A percentile compares a stretch with the other conserved stretches of the same genome.
Conservation (phyloP, 2,113 vertebrate genomes). For the Nothocercus nigrocapillus region DNA sequence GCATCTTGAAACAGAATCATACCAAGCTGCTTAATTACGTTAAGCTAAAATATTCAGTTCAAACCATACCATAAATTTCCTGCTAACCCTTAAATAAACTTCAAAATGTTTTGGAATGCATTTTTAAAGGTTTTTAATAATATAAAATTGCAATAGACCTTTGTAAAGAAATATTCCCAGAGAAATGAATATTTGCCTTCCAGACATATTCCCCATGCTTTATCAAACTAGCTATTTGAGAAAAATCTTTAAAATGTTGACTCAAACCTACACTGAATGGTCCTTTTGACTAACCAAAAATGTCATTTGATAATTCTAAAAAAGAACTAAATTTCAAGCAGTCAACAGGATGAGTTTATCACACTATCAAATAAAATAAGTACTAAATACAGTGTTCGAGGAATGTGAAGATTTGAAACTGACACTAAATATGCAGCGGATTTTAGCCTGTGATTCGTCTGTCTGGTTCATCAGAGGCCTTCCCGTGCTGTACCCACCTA, state of each 20-base stretch:
- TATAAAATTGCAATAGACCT: background rate
- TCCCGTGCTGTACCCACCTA: background rate
- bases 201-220: background rate
- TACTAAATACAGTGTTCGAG: background rate
- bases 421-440: background rate
- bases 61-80: slow-evolving; percentile 1
- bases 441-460: background rate
- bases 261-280: background rate
- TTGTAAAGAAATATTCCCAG: background rate
- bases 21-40: background rate
- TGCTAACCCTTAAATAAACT: background rate
- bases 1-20: slow-evolving; percentile 9
- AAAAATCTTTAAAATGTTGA: background rate
- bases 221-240: background rate
- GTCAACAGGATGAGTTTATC: background rate
- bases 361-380: background rate
- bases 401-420: background rate
- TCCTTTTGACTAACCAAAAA: background rate
- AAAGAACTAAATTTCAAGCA: background rate
- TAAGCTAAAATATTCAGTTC: background rate
- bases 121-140: background rate
- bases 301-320: background rate
- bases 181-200: slow-evolving; percentile 17
- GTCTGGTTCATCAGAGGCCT: background rate
- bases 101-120: background rate